Base-by-base conservation (phyloP, 2,113 vertebrate genomes). In the Sclerurus mexicanus region DNA sequence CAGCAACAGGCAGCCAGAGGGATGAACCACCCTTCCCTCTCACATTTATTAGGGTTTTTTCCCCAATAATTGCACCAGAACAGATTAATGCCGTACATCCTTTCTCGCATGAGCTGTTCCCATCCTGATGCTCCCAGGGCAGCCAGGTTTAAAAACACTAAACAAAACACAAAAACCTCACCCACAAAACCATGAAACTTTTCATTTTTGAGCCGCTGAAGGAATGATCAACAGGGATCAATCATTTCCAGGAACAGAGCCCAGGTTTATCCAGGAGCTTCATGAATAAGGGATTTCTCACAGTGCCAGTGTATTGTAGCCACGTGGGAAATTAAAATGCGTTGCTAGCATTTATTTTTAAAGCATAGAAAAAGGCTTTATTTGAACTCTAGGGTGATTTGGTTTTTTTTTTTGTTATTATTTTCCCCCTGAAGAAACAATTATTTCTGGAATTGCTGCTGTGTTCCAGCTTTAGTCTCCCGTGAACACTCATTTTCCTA, bases 301-400 rank as follows among this genome's bases (percentile, higher is more conserved):
- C 71, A 60, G 55, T 3, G 0, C 39, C 4, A 2, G 28, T 30
- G 12, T 25, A n/a, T 50, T 50, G 55, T 37, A 78, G 78, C 87
- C 95, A 76, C 21, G 2, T 62, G 96, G 95, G 94, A 96, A 97
- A 97, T 96, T 89, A 95, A 95, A 94, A 91, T 63, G 76, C 28
- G 7, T 86, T 93, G 66, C 78, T 86, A 66, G 77, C 74, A 52
- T 85, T 93, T 96, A 79, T 91, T 93, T 95, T 95, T 91, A 91
- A 97, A 89, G 85, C 67, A 2, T 59, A 88, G 77, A 71, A 90
- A 83, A 93, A 93, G 59, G 49, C 53, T 89, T 93, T 89, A 62
- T 84, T 94, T 75, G 71, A 87, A 81, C 85, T 89, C 92, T 72
- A 74, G 76, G 76, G 68, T 24, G 27, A 66, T 60, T 59, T 69